These are phyloP conservation scores for Drosophila eohydei DNA, from an alignment of 2,888 invertebrate genomes.

Conservation along the genomic window DNA sequence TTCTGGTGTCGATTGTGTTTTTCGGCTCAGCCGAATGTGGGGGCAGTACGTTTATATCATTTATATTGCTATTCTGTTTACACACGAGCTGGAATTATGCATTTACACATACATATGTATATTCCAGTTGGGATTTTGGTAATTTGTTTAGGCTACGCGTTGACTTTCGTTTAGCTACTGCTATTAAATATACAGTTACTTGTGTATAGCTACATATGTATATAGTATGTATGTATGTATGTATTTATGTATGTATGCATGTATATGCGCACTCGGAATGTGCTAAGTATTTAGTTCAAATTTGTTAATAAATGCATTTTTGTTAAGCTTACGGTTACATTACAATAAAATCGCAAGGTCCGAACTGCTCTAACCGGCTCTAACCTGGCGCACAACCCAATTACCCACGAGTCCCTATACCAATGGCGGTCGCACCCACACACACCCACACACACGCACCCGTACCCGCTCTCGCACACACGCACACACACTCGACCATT, in stretches of 20 bases:
- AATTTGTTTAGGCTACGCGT: conserved; percentile 47
- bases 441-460: background rate
- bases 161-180: conserved; percentile 58
- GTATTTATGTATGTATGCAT: conserved; percentile 36
- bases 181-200: conserved; percentile 57
- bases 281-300: conserved; percentile 51
- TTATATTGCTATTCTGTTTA: conserved; percentile 55
- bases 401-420: conserved; percentile 15
- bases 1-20: conserved; percentile 15
- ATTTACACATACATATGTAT: background rate
- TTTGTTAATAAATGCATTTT: conserved; percentile 73
- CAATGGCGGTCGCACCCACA: conserved; percentile 19
- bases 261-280: conserved; percentile 36
- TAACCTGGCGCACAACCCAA: conserved; percentile 55
- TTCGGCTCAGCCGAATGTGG: conserved; percentile 60
- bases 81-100: conserved; percentile 17
- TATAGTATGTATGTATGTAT: conserved; percentile 39
- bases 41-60: conserved; percentile 47
- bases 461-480: background rate
- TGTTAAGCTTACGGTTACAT: conserved; percentile 73
- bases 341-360: conserved; percentile 69
- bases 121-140: conserved; percentile 34
- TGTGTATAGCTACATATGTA: conserved; percentile 55
- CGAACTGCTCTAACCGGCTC: conserved; percentile 41
- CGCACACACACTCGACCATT: background rate